phyloP scores from a whole-genome alignment of 35 echinoderm and acorn worm genomes.

The Heliocidaris erythrogramma region DNA sequence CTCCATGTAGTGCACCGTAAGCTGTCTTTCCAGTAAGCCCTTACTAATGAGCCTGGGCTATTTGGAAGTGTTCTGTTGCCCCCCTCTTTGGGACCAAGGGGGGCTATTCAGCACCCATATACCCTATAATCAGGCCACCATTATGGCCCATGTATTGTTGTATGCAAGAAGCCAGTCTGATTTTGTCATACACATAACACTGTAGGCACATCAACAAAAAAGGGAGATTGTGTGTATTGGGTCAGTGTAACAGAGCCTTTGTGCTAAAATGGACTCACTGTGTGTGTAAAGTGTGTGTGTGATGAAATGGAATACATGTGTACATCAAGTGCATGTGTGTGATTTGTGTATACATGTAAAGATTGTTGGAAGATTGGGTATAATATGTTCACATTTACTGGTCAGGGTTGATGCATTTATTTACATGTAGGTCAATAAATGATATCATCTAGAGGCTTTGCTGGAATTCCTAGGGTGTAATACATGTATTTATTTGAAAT shows the following conservation, averaged over 20 bases:
- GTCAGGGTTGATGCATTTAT: neutral
- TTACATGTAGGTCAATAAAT: neutral
- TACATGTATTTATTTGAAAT: too few relatives aligned
- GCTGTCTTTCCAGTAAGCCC: neutral
- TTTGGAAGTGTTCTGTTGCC: neutral
- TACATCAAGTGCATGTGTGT: neutral
- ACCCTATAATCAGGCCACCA: neutral
- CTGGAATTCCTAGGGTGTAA: neutral
- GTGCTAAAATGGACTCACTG: neutral
- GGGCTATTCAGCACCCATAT: slow-evolving; percentile 8
- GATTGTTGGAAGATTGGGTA: neutral
- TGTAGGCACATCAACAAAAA: neutral
- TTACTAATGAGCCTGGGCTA: neutral
- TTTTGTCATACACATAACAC: neutral
- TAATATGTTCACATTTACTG: neutral
- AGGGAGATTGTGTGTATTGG: neutral
- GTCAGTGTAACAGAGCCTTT: neutral
- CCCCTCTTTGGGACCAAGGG: neutral
- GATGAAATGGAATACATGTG: neutral
- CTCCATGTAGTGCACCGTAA: neutral
- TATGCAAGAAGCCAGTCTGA: neutral
- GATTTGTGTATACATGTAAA: neutral
- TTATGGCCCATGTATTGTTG: slow-evolving; percentile 1
- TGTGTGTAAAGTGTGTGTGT: neutral
- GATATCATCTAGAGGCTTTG: neutral